These are phyloP conservation scores for Coenobita brevimanus DNA, from an alignment of 1,140 invertebrate genomes.

Conservation along the genomic window DNA sequence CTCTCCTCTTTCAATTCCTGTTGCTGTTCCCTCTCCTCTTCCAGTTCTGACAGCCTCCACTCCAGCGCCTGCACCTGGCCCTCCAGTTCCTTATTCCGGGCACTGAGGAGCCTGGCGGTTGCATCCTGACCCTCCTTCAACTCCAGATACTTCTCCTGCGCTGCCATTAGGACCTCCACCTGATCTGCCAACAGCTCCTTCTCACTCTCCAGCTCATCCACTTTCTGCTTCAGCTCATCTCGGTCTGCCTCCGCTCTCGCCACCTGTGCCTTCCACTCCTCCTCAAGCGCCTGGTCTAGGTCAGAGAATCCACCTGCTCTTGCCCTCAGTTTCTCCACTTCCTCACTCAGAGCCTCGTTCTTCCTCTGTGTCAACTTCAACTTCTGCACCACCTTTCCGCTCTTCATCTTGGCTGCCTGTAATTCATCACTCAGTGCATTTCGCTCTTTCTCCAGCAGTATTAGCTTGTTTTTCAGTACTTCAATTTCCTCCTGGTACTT, in stretches of 20 bases:
- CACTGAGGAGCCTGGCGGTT: conserved; percentile 80
- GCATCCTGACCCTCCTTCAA: conserved; percentile 87
- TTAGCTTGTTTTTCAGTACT: conserved; percentile 59
- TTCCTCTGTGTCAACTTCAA: conserved; percentile 61
- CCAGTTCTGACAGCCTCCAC: conserved; percentile 73
- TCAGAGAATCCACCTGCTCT: conserved; percentile 68
- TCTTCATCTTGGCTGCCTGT: conserved; percentile 66
- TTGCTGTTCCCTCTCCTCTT: conserved; percentile 77
- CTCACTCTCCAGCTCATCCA: conserved; percentile 69
- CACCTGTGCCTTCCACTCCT: conserved; percentile 67
- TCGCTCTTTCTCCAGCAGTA: conserved; percentile 64
- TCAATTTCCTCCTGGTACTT: conserved; percentile 61
- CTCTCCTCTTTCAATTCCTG: too few relatives aligned
- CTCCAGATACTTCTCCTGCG: conserved; percentile 85
- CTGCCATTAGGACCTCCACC: conserved; percentile 82
- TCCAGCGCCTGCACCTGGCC: conserved; percentile 73
- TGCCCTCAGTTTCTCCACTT: conserved; percentile 63
- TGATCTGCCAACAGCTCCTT: conserved; percentile 70
- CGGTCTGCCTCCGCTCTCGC: conserved; percentile 59
- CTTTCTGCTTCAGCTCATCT: conserved; percentile 59
- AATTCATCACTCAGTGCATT: conserved; percentile 62
- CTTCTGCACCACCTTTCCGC: conserved; percentile 68
- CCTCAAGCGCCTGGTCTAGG: conserved; percentile 76
- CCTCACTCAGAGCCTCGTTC: conserved; percentile 62
- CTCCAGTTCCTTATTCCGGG: conserved; percentile 82